Percentiles rank a stretch among this genome's conserved stretches.
These are phyloP conservation scores for Heliothis peltigera DNA, from an alignment of 2,888 invertebrate species.

Conservation along the genomic window DNA sequence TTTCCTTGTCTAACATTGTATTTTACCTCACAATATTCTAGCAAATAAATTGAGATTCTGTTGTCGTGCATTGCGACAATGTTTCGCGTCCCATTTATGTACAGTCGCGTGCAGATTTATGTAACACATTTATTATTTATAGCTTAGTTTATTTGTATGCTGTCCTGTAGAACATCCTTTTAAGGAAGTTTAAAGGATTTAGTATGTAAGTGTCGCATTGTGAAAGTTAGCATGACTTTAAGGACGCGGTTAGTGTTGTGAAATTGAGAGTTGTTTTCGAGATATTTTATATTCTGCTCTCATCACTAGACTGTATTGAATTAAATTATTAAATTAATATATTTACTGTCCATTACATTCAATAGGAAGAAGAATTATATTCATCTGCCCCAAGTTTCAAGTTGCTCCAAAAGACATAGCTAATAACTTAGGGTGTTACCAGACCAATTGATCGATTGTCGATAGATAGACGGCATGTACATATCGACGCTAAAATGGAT, in stretches of 20 bases:
- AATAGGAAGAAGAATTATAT: too few relatives aligned
- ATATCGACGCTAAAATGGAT: too few relatives aligned
- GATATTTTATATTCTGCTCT: background rate
- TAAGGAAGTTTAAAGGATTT: slow-evolving; percentile 45
- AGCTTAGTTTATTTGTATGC: slow-evolving; percentile 36
- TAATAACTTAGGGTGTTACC: too few relatives aligned
- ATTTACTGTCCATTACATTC: too few relatives aligned
- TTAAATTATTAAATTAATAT: too few relatives aligned
- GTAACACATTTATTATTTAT: slow-evolving; percentile 57
- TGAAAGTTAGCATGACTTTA: slow-evolving; percentile 20
- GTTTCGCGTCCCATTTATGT: slow-evolving; percentile 60
- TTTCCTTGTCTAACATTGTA: slow-evolving; percentile 8
- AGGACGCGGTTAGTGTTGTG: slow-evolving; percentile 1
- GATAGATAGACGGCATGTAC: too few relatives aligned
- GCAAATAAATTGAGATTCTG: slow-evolving; percentile 53
- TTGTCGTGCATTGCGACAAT: slow-evolving; percentile 52
- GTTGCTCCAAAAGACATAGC: too few relatives aligned
- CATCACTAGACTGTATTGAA: background rate
- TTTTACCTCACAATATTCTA: slow-evolving; percentile 23
- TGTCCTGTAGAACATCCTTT: slow-evolving; percentile 41
- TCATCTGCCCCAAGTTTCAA: too few relatives aligned
- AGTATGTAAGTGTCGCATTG: slow-evolving; percentile 45
- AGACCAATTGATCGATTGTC: too few relatives aligned
- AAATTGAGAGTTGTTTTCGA: slow-evolving; percentile 8
- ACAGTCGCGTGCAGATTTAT: slow-evolving; percentile 57